Evolutionary conservation across 2,113 vertebrate species (phyloP).

Genomic region (Promerops cafer): DNA sequence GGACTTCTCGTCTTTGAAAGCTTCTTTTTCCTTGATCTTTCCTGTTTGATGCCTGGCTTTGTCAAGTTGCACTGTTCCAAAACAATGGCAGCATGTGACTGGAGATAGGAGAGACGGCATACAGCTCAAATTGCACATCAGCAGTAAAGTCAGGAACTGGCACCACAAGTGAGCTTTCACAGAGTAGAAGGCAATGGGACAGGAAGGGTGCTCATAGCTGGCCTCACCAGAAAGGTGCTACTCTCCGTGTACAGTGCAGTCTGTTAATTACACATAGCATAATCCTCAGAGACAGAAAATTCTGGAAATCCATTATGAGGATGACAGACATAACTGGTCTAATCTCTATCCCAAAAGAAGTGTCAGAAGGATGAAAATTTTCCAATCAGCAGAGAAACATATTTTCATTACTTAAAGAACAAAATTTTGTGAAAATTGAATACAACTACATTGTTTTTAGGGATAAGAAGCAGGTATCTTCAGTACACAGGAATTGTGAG

Average conservation of each 20-base stretch:
- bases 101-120: rapidly evolving
- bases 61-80: background rate
- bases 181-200: background rate
- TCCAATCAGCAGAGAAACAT: background rate
- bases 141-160: background rate
- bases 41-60: background rate
- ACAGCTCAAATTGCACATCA: background rate
- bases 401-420: background rate
- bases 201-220: background rate
- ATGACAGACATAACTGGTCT: rapidly evolving
- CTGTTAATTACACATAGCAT: background rate
- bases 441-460: background rate
- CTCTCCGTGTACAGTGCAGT: background rate
- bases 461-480: background rate
- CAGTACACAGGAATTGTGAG: background rate
- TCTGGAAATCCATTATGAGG: background rate
- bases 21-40: background rate
- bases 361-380: background rate
- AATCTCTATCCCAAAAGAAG: background rate
- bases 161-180: background rate
- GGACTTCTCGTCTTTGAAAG: background rate
- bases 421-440: background rate
- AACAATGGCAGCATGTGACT: background rate
- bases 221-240: background rate
- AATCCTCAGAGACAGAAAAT: background rate